Conservation (phyloP, 2,113 vertebrate genomes). For the Hippocampus abdominalis region DNA sequence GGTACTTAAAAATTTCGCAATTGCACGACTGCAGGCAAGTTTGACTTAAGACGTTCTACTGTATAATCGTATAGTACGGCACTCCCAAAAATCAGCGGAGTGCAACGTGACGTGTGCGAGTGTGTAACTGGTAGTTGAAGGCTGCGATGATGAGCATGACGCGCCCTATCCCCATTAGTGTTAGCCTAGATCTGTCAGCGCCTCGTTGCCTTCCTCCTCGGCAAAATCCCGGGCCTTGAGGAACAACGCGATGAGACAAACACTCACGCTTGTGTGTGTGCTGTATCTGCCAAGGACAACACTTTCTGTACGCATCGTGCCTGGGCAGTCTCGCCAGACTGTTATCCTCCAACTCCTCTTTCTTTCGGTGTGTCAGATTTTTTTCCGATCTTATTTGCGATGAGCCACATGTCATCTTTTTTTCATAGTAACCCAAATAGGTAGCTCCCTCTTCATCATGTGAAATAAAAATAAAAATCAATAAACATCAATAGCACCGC, state of each 20-base stretch:
- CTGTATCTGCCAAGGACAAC: conserved; percentile 22
- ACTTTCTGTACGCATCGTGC: conserved; percentile 10
- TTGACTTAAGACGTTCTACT: not conserved
- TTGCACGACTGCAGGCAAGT: not conserved
- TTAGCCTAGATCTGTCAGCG: conserved; percentile 76
- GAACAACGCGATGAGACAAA: conserved; percentile 51
- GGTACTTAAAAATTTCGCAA: not conserved
- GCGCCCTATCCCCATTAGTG: conserved; percentile 69
- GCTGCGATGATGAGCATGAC: conserved; percentile 55
- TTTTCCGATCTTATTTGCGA: not conserved
- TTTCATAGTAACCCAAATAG: conserved; percentile 21
- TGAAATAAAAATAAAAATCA: no score
- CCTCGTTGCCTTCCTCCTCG: conserved; percentile 54
- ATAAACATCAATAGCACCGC: not conserved
- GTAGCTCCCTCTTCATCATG: not conserved
- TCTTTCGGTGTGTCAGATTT: conserved; percentile 3
- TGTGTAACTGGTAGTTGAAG: conserved; percentile 26
- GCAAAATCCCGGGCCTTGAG: conserved; percentile 56
- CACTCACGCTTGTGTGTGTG: conserved; percentile 17
- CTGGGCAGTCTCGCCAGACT: conserved; percentile 17
- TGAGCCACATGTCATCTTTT: conserved; percentile 22
- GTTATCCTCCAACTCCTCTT: conserved; percentile 20
- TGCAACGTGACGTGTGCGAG: conserved; percentile 9
- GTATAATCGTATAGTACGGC: not conserved
- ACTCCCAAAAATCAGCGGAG: not conserved